These are phyloP conservation scores for Lottia gigantea DNA, from an alignment of 2,888 invertebrate species.

Conservation along the genomic window DNA sequence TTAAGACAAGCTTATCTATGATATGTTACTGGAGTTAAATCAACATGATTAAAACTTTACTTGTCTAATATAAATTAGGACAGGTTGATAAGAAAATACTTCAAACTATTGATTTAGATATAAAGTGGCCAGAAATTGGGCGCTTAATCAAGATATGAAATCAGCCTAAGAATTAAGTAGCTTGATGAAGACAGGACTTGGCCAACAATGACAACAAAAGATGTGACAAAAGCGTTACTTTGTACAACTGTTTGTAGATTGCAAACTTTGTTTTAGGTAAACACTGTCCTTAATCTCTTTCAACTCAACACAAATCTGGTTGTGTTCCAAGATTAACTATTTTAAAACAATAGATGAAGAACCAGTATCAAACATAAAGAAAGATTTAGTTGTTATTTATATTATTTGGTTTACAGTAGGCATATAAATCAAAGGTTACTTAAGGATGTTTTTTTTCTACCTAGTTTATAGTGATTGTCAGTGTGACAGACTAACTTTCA, in stretches of 20 bases:
- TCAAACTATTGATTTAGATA: slow-evolving; percentile 9
- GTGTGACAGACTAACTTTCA: background rate
- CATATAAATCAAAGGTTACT: too few species aligned
- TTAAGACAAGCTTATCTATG: slow-evolving; percentile 9
- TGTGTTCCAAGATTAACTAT: slow-evolving; percentile 8
- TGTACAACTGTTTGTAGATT: slow-evolving; percentile 1
- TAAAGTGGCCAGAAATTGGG: slow-evolving; percentile 9
- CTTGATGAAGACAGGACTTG: background rate
- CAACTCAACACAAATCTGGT: background rate
- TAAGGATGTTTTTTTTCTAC: too few species aligned
- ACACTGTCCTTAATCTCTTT: background rate
- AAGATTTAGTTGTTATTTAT: too few species aligned
- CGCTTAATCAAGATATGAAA: slow-evolving; percentile 10
- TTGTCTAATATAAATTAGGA: slow-evolving; percentile 11
- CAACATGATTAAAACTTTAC: slow-evolving; percentile 9
- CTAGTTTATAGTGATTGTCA: background rate
- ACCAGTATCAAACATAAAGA: too few species aligned
- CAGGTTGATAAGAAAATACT: slow-evolving; percentile 11
- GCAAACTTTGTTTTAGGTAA: background rate
- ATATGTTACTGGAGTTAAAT: background rate
- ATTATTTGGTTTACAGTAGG: too few species aligned
- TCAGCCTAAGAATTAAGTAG: slow-evolving; percentile 4
- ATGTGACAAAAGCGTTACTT: slow-evolving; percentile 1
- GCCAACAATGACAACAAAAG: slow-evolving; percentile 4
- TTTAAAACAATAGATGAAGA: background rate